phyloP scores from a whole-genome alignment of 2,113 vertebrate species.

The Vulpes ferrilata region DNA sequence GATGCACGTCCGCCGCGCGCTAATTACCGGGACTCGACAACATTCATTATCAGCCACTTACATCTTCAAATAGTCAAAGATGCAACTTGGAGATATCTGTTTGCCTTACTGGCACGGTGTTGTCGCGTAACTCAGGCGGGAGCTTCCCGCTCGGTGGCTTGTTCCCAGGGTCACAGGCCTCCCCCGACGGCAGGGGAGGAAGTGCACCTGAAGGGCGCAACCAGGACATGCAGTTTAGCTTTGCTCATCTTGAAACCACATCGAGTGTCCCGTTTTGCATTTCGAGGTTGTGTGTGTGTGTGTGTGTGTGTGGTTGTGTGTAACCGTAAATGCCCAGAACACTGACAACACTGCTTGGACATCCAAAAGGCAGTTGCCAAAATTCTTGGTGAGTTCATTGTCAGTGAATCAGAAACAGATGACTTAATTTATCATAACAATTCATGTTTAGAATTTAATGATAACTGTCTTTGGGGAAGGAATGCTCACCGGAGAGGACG shows the following conservation, averaged over 20 bases:
- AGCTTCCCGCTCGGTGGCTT: accelerated
- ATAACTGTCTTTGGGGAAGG: neutral
- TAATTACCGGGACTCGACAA: neutral
- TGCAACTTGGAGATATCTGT: accelerated
- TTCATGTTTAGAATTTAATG: neutral
- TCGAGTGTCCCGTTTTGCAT: neutral
- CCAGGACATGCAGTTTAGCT: accelerated
- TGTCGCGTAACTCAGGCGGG: accelerated
- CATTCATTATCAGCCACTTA: neutral
- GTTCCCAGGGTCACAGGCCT: accelerated
- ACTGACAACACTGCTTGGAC: neutral
- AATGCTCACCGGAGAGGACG: neutral
- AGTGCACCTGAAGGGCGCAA: accelerated
- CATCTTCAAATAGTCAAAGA: neutral
- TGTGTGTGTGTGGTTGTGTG: too few species aligned
- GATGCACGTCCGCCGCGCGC: neutral
- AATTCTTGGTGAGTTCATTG: constrained; percentile 6
- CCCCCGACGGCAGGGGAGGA: accelerated
- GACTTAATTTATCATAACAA: constrained; percentile 1
- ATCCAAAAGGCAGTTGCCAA: neutral
- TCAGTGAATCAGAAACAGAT: constrained; percentile 33
- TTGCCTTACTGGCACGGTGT: accelerated
- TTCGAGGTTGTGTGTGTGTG: neutral
- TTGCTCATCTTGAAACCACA: neutral
- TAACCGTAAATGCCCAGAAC: neutral